Percentiles rank a stretch among this genome's conserved stretches.
Evolutionary conservation across 2,113 vertebrate species (phyloP).

Genomic region (Pterophyllum scalare): DNA sequence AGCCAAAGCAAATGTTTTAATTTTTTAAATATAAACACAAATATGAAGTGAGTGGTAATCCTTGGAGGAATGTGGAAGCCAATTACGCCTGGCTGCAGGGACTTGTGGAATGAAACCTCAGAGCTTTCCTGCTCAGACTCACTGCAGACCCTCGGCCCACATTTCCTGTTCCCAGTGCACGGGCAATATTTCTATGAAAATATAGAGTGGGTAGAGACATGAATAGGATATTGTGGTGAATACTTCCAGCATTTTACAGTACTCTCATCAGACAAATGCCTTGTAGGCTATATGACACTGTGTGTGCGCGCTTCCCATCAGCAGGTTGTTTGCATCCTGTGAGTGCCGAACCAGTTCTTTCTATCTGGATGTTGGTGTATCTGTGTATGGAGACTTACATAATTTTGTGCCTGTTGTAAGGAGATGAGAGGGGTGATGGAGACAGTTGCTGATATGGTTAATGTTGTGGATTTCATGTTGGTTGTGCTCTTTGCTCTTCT

Average conservation of each 20-base stretch:
- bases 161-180: slow-evolving; percentile 47
- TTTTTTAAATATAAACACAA: slow-evolving; percentile 51
- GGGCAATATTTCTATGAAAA: slow-evolving; percentile 37
- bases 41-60: slow-evolving; percentile 63
- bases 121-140: slow-evolving; percentile 57
- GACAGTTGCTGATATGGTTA: slow-evolving; percentile 37
- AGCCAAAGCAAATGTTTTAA: slow-evolving; percentile 63
- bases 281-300: slow-evolving; percentile 20
- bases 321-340: slow-evolving; percentile 51
- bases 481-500: slow-evolving; percentile 5
- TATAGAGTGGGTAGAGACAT: slow-evolving; percentile 20
- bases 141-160: slow-evolving; percentile 42
- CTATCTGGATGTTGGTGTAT: slow-evolving; percentile 37
- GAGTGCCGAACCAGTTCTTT: slow-evolving; percentile 15
- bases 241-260: slow-evolving; percentile 36
- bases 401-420: slow-evolving; percentile 31
- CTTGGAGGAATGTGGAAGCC: slow-evolving; percentile 69
- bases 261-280: slow-evolving; percentile 43
- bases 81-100: slow-evolving; percentile 63
- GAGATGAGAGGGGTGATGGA: slow-evolving; percentile 17
- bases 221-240: slow-evolving; percentile 21
- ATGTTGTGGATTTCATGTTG: slow-evolving; percentile 20
- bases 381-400: slow-evolving; percentile 15
- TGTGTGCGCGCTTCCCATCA: slow-evolving; percentile 27
- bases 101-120: slow-evolving; percentile 50